A percentile compares a stretch with the other conserved stretches of the same genome.
phyloP scores from a whole-genome alignment of 2,797 vertebrate species.

The Xerus rutilus region DNA sequence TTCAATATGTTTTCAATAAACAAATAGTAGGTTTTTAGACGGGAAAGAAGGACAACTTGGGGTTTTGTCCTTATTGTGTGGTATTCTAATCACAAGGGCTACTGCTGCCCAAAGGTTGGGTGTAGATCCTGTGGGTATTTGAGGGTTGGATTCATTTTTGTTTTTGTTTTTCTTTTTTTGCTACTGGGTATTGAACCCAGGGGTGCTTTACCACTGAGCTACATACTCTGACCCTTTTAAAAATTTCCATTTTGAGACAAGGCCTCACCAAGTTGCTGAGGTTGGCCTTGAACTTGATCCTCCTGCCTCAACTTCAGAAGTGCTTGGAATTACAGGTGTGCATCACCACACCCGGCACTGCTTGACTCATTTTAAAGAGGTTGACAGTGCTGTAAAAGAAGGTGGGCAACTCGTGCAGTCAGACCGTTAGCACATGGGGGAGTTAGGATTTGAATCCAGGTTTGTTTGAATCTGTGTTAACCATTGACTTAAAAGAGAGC shows the following conservation, averaged over 20 bases:
- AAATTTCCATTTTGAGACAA: no score
- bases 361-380: not conserved
- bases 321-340: no score
- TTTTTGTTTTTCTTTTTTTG: no score
- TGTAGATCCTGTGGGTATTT: not conserved
- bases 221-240: no score
- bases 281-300: no score
- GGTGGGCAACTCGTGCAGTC: not conserved
- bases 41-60: not conserved
- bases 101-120: not conserved
- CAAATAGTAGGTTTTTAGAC: not conserved
- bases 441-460: slow-evolving; percentile 27
- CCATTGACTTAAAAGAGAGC: slow-evolving; percentile 30
- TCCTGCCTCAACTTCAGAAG: no score
- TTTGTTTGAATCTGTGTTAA: slow-evolving; percentile 30
- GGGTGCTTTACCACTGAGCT: no score
- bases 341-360: no score
- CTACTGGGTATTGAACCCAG: no score
- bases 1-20: slow-evolving; percentile 50
- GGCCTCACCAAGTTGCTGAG: no score
- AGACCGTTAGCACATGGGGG: not conserved
- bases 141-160: no score
- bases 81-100: not conserved
- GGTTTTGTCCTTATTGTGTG: not conserved
- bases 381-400: not conserved